Base-by-base conservation (phyloP, 2,113 vertebrate species). In the Ivindomyrus marchei region DNA sequence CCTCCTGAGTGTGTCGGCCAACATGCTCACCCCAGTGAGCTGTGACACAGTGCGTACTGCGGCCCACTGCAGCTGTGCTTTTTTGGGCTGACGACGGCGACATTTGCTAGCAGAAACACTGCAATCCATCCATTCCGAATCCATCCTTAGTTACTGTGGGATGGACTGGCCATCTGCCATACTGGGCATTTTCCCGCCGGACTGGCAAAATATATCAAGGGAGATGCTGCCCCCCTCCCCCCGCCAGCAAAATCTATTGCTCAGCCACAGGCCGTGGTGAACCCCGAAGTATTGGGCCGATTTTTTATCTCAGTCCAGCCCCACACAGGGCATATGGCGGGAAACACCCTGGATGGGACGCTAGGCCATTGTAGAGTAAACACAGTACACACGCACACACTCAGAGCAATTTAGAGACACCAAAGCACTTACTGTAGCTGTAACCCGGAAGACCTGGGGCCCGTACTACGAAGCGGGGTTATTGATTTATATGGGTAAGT, bases 21-120 rank as follows among this genome's bases (percentile, higher is more conserved):
- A 93, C 94, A 97, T 99, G 98, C 94, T 99, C 90, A 95, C 95
- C 36, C 97, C 98, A 0, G 95, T 95, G 47, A 95, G 86, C 92
- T 97, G 97, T 0, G 97, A 98, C 88, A 98, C 97, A 0, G 98
- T 99, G 94, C 94, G 97, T 93, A 80, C 1, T 5, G 74, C 11
- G 4, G 3, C 74, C 21, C 46, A 49, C 39, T 24, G 13, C 19
- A 19, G 10, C 19, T 9, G 19, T 3, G 42, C 21, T 42, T 85
- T 11, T 21, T 47, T 47, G 70, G 70, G 6, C 74, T 36, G 74
- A 42, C 11, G 4, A 42, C 36, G 17, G 9, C 1, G 1, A 42
- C 4, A 2, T 36, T 80, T 80, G 5, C 74, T 19, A 6, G 5
- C 74, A 80, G 74, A 80, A 6, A 80, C 74, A 80, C 36, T 19